A percentile compares a stretch with the other conserved stretches of the same genome.
These are phyloP conservation scores for Microcebus murinus DNA, from an alignment of 2,113 vertebrate species.

Conservation along the genomic window DNA sequence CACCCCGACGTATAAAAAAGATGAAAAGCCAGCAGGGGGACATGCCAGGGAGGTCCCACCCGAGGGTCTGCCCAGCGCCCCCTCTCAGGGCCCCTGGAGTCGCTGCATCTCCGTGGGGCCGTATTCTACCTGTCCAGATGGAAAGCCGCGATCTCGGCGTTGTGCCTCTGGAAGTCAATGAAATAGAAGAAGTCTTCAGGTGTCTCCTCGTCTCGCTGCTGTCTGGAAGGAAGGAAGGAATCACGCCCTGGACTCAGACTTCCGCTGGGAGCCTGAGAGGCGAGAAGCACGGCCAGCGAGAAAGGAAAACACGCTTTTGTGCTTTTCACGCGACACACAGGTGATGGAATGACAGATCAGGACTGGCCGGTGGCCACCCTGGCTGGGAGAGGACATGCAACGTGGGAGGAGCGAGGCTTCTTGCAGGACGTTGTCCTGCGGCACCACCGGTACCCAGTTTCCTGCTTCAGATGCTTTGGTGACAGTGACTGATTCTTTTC, in stretches of 20 bases:
- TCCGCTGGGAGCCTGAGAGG: background rate
- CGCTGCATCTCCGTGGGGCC: rapidly evolving
- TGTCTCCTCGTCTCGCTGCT: constrained; percentile 94
- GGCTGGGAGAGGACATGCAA: background rate
- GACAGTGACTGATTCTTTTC: background rate
- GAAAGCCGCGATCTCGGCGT: constrained; percentile 97
- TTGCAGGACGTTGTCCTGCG: rapidly evolving
- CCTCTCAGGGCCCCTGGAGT: rapidly evolving
- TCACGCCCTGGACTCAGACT: constrained; percentile 43
- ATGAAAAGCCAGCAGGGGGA: background rate
- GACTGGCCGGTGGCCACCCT: background rate
- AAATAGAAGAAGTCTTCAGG: constrained; percentile 97
- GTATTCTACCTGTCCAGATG: constrained; percentile 94
- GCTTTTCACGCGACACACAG: rapidly evolving
- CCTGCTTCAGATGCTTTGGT: background rate
- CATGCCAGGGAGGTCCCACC: background rate
- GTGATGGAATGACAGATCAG: rapidly evolving
- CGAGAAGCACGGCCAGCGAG: rapidly evolving
- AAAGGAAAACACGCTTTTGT: rapidly evolving
- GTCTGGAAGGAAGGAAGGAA: constrained; percentile 85
- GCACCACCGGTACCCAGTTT: rapidly evolving
- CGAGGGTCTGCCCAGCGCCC: background rate
- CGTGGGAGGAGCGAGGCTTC: background rate
- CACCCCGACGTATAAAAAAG: background rate
- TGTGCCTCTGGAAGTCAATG: constrained; percentile 97